Percentiles rank a stretch among this genome's conserved stretches.
These are phyloP conservation scores for Ormyrus thymus DNA, from an alignment of 2,888 invertebrate species.

Conservation along the genomic window DNA sequence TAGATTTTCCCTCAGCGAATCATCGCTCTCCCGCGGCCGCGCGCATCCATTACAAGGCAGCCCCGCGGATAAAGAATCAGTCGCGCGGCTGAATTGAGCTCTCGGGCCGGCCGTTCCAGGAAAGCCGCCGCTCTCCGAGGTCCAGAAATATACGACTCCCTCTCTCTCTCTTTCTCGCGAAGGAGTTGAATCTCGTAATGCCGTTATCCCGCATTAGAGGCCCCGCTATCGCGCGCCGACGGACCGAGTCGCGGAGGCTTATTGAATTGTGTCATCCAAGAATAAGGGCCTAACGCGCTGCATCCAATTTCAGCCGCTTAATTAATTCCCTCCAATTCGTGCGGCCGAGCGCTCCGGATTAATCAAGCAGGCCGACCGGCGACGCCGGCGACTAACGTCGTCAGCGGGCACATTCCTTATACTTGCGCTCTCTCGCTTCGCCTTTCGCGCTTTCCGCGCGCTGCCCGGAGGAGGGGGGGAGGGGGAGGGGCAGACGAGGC, in stretches of 20 bases:
- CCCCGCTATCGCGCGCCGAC: constrained; percentile 42
- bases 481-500: not conserved
- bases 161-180: not conserved
- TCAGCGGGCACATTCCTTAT: too few relatives aligned
- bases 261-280: constrained; percentile 74
- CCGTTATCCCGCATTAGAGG: constrained; percentile 62
- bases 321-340: constrained; percentile 73
- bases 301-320: constrained; percentile 74
- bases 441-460: constrained; percentile 27
- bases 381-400: too few relatives aligned
- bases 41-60: too few relatives aligned
- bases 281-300: constrained; percentile 72
- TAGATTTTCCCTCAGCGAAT: not conserved
- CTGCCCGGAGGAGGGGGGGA: not conserved
- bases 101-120: too few relatives aligned
- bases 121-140: too few relatives aligned
- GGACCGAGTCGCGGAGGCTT: constrained; percentile 58
- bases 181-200: constrained; percentile 54
- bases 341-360: constrained; percentile 34
- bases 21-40: not conserved
- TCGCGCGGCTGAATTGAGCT: too few relatives aligned
- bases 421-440: too few relatives aligned
- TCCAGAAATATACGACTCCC: too few relatives aligned
- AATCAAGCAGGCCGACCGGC: constrained; percentile 44
- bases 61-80: too few relatives aligned